Evolutionary conservation across 2,797 vertebrate genomes (phyloP), one percentile per base, ranked within the genome.

Genomic region (Sphaeramia orbicularis): DNA sequence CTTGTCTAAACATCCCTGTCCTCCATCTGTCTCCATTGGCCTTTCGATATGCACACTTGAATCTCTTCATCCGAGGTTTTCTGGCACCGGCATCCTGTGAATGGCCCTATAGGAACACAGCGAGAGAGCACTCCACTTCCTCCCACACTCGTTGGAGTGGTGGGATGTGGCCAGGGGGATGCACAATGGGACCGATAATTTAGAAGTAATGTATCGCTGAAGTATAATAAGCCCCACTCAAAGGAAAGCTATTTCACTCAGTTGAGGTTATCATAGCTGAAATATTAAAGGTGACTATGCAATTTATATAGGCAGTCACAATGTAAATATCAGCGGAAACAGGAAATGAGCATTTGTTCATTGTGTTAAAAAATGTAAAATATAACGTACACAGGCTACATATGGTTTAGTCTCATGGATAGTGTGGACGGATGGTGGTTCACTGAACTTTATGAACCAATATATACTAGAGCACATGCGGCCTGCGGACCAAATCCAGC

Each of bases 21-120:
- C 79, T 81, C 85, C 81, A 84, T 88, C 81, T 58, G 71, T 86
- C 84, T 89, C 75, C 73, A 74, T 71, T 80, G 86, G 84, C 81
- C 80, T 82, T 83, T 86, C 43, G 50, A 73, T 79, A 74, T 59
- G 57, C 80, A 67, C 69, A 78, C 65, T 84, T 68, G 67, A 79
- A 68, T 78, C 80, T 84, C 76, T 82, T 86, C 63, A 81, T 78
- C 67, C 7, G 13, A 69, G 48, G 54, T 71, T 80, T 53, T 74
- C 70, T 79, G 80, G 75, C 81, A 75, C 56, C 60, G 11, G 59
- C 45, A 40, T 76, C 65, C 42, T 56, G 67, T 77, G 37, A 66
- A 83, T 71, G 72, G 79, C 58, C 82, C 76, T 65, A 76, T 81
- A 82, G 78, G 71, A 80, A 77, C 78, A 62, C 74, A 74, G 60